A percentile compares a stretch with the other conserved stretches of the same genome.
phyloP scores from a whole-genome alignment of 2,113 vertebrate species.

The Raja brachyura region DNA sequence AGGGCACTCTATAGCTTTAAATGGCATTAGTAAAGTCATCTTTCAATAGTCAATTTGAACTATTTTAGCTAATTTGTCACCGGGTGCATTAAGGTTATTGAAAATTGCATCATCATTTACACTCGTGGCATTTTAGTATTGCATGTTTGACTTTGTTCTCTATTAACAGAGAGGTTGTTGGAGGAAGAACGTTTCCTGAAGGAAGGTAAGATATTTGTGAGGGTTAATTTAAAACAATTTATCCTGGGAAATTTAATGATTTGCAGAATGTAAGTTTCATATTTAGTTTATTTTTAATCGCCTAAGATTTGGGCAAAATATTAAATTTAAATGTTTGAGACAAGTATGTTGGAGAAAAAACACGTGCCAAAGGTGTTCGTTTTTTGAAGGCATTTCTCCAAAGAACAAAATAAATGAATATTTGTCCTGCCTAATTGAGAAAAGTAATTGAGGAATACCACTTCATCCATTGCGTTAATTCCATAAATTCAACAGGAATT shows the following conservation, averaged over 20 bases:
- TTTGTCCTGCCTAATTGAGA: neutral
- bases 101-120: neutral
- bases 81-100: neutral
- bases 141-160: constrained; percentile 7
- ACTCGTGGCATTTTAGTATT: too few relatives aligned
- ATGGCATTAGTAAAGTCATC: too few relatives aligned
- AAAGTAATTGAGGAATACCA: neutral
- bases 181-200: neutral
- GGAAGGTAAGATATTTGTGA: neutral
- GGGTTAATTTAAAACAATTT: neutral
- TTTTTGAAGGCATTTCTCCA: neutral
- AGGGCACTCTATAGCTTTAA: too few relatives aligned
- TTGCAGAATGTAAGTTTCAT: neutral
- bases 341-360: neutral
- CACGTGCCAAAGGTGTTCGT: too few relatives aligned
- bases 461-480: neutral
- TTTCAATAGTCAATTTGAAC: neutral
- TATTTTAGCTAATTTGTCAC: neutral
- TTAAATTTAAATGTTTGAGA: neutral
- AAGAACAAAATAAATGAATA: neutral
- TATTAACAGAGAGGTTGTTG: constrained; percentile 13
- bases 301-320: neutral
- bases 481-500: neutral
- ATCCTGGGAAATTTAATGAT: neutral
- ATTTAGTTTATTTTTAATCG: neutral